Conservation (phyloP, 2,888 invertebrate genomes). For the Synergus itoensis region DNA sequence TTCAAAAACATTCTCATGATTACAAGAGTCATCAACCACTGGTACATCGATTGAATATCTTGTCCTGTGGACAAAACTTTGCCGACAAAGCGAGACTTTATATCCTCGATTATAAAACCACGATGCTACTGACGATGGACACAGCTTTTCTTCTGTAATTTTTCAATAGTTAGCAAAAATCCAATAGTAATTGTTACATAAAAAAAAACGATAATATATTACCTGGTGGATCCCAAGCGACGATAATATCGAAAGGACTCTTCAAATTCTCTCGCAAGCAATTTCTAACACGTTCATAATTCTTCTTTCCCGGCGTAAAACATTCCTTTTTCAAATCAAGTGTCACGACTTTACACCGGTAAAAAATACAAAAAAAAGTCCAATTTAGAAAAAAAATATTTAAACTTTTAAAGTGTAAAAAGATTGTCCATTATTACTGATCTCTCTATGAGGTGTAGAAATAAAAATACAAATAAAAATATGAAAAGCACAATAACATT, state of each 20-base stretch:
- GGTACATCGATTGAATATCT: conserved; percentile 78
- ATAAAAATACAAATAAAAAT: background rate
- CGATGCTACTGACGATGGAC: conserved; percentile 82
- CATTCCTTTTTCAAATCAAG: conserved; percentile 78
- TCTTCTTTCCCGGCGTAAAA: conserved; percentile 78
- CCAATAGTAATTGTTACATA: background rate
- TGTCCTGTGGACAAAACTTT: conserved; percentile 71
- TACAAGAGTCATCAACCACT: conserved; percentile 63
- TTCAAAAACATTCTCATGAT: conserved; percentile 77
- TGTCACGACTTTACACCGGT: conserved; percentile 77
- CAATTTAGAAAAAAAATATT: conserved; percentile 48
- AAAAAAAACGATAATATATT: conserved; percentile 47
- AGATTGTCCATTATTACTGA: background rate
- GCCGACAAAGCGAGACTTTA: conserved; percentile 77
- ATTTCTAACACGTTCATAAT: conserved; percentile 76
- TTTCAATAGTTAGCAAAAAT: conserved; percentile 35
- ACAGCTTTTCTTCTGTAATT: conserved; percentile 75
- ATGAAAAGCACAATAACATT: conserved; percentile 14
- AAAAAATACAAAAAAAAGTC: conserved; percentile 60
- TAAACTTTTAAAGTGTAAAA: background rate
- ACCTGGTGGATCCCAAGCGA: conserved; percentile 80
- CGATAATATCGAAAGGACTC: conserved; percentile 76
- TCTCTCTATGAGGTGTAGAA: conserved; percentile 4
- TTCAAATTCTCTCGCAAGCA: conserved; percentile 75
- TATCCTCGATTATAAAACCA: conserved; percentile 79